Conservation (phyloP, 2,888 invertebrate species). For the Busseola fusca region DNA sequence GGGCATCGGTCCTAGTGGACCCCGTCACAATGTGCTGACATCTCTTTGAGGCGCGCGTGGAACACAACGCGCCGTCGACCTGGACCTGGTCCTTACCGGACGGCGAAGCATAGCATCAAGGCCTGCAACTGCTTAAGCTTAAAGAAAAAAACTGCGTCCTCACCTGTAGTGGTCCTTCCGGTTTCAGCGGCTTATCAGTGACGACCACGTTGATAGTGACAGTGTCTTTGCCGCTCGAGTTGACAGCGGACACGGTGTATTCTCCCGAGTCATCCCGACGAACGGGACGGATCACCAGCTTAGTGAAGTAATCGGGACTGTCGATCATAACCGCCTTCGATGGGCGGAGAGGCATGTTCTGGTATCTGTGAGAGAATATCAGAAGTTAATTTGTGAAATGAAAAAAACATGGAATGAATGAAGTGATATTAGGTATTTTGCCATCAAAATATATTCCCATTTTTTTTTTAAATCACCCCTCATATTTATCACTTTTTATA, state of each 20-base stretch:
- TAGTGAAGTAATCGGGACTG: constrained; percentile 96
- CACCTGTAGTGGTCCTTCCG: constrained; percentile 96
- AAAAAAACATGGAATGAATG: too few relatives aligned
- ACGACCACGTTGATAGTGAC: constrained; percentile 95
- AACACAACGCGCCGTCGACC: too few relatives aligned
- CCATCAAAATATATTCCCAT: too few relatives aligned
- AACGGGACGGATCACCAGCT: constrained; percentile 94
- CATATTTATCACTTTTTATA: too few relatives aligned
- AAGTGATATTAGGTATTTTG: background rate
- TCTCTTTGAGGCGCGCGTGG: too few relatives aligned
- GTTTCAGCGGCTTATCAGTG: constrained; percentile 95
- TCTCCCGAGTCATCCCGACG: constrained; percentile 95
- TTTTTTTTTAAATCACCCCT: too few relatives aligned
- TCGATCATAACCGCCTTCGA: constrained; percentile 94
- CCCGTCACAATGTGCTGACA: too few relatives aligned
- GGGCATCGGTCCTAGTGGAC: too few relatives aligned
- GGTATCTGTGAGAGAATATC: constrained; percentile 86
- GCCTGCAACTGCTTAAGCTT: too few relatives aligned
- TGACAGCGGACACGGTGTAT: constrained; percentile 95
- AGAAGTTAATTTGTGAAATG: background rate
- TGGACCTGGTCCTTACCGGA: too few relatives aligned
- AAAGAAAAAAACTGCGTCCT: constrained; percentile 8
- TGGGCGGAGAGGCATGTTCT: constrained; percentile 92
- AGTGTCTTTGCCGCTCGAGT: constrained; percentile 95
- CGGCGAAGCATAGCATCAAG: too few relatives aligned